Conservation (phyloP, 2,888 invertebrate genomes). For the Cremastobaeus sp. region DNA sequence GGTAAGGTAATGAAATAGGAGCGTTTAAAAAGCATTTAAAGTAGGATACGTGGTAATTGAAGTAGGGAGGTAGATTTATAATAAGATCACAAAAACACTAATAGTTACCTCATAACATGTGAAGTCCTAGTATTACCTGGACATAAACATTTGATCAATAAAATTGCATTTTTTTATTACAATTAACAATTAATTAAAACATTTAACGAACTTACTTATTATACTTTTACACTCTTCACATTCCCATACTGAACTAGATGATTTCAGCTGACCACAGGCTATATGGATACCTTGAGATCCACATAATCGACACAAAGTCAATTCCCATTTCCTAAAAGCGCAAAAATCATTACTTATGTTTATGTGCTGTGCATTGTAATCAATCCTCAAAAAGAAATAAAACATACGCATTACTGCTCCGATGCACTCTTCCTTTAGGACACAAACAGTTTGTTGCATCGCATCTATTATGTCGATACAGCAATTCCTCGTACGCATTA, state of each 20-base stretch:
- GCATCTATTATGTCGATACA: slow-evolving; percentile 83
- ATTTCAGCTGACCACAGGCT: slow-evolving; percentile 78
- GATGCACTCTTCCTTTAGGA: slow-evolving; percentile 80
- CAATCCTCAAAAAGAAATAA: background rate
- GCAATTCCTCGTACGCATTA: slow-evolving; percentile 86
- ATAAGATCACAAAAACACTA: too few relatives aligned
- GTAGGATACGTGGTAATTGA: slow-evolving; percentile 3
- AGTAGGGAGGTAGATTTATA: too few relatives aligned
- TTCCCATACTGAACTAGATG: slow-evolving; percentile 76
- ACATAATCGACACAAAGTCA: slow-evolving; percentile 80
- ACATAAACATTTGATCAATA: too few relatives aligned
- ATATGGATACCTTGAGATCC: slow-evolving; percentile 81
- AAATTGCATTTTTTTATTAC: too few relatives aligned
- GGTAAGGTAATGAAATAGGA: too few relatives aligned
- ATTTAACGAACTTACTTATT: slow-evolving; percentile 56
- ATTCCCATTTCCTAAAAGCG: slow-evolving; percentile 79
- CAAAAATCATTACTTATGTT: background rate
- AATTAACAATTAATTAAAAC: background rate
- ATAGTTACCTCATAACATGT: too few relatives aligned
- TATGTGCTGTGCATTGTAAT: background rate
- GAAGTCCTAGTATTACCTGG: slow-evolving; percentile 24
- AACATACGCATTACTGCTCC: slow-evolving; percentile 76
- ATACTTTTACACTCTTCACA: slow-evolving; percentile 78
- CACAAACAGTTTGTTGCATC: slow-evolving; percentile 82
- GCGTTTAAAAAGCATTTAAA: too few relatives aligned